Percentiles rank a stretch among this genome's conserved stretches.
phyloP scores from a whole-genome alignment of 2,888 invertebrate genomes.

The Machimus rusticus region DNA sequence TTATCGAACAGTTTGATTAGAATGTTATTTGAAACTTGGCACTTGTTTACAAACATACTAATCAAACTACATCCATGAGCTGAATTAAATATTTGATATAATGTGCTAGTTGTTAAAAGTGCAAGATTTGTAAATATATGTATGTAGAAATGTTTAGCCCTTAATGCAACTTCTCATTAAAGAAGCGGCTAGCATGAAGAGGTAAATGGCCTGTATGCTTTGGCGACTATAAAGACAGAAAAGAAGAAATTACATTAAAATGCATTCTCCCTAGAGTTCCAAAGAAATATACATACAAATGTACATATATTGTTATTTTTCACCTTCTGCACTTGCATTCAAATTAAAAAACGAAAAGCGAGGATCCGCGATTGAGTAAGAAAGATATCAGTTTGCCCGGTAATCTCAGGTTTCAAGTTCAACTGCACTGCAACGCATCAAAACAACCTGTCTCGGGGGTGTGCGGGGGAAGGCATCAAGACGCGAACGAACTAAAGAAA shows the following conservation, averaged over 20 bases:
- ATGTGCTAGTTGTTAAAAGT: too few species aligned
- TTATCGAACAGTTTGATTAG: too few species aligned
- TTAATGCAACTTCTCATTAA: not conserved
- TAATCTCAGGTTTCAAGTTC: constrained; percentile 5
- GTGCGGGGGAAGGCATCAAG: not conserved
- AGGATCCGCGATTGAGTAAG: not conserved
- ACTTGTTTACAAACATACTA: not conserved
- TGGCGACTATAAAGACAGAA: not conserved
- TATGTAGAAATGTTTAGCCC: not conserved
- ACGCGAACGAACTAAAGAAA: not conserved
- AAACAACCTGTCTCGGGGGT: not conserved
- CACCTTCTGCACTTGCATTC: not conserved
- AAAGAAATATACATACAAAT: not conserved
- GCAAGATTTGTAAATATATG: not conserved
- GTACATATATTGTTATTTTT: not conserved
- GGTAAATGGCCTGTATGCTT: not conserved
- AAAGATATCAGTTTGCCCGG: not conserved
- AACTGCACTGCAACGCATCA: not conserved
- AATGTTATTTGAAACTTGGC: too few species aligned
- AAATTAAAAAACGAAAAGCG: not conserved
- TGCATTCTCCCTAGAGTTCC: not conserved
- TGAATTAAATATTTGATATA: not conserved
- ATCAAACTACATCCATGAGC: not conserved
- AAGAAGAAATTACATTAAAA: not conserved
- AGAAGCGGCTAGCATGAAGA: not conserved